Evolutionary conservation across 2,797 vertebrate genomes (phyloP), one percentile per base, ranked within the genome.

Genomic region (Tapirus indicus): DNA sequence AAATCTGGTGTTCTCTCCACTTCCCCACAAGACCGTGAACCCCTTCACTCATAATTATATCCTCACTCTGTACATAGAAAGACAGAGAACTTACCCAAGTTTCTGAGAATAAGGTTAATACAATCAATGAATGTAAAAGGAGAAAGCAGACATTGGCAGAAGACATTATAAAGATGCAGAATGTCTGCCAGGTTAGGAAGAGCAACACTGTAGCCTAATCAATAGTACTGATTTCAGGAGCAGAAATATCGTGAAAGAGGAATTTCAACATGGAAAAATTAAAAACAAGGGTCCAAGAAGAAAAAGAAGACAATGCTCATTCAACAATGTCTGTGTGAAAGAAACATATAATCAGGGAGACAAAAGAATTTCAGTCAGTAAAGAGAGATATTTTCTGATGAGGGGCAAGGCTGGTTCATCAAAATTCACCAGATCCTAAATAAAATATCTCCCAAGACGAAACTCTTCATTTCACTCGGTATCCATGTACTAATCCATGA

Each of bases 221-320:
- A 64, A 69, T 17, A 83, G 17, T 47, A 96, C 27, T 75, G 84
- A 80, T 38, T n/a, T 52, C 47, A n/a, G n/a, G 44, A 62, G 83
- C 41, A 93, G 58, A 80, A 82, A 88, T 91, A 11, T 93, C 86
- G n/a, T 10, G 20, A 91, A 82, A 90, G 54, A 80, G 25, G 16
- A 62, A 62, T 74, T 49, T 62, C 54, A 84, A 62, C 29, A 16
- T 32, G 9, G 38, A 74, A 89, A 85, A 79, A 25, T 82, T 62
- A 58, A 66, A 75, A 95, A 41, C 35, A 93, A 74, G 2, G 20
- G 0, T 47, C 47, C 29, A 71, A 93, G 32, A 69, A 21, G 20
- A 56, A 95, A 90, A 86, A 49, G 11, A 58, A 16, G 35, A 23
- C 41, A 80, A n/a, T 9, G n/a, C 6, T 79, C 35, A 41, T 23